Evolutionary conservation across 37 sponge, comb jelly and placozoan species (phyloP).

Genomic region (Oopsacas minuta): DNA sequence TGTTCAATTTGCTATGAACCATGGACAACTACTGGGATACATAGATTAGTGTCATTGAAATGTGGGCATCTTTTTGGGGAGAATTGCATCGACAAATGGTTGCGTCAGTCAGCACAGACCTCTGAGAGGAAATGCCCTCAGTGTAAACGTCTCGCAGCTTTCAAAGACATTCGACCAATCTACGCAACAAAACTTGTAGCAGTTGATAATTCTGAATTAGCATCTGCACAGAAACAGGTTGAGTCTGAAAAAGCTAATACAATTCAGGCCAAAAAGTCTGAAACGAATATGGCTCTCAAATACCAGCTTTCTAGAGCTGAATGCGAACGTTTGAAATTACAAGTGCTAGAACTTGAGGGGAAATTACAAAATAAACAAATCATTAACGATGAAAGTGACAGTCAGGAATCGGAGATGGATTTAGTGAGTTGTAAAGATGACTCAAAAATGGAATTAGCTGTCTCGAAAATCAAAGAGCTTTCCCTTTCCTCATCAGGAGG

Average conservation of each 20-base stretch:
- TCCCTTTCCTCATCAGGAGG: neutral
- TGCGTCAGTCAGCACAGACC: slow-evolving; percentile 20
- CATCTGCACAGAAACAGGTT: slow-evolving; percentile 57
- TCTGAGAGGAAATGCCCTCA: slow-evolving; percentile 64
- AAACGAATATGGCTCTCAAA: slow-evolving; percentile 59
- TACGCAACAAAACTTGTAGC: slow-evolving; percentile 58
- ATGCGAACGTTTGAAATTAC: slow-evolving; percentile 50
- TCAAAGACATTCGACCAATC: slow-evolving; percentile 53
- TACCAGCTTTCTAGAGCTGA: slow-evolving; percentile 52
- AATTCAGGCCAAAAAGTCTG: slow-evolving; percentile 41
- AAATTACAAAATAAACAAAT: neutral
- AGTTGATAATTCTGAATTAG: slow-evolving; percentile 74
- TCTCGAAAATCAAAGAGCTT: neutral
- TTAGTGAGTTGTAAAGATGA: neutral
- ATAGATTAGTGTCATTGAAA: slow-evolving; percentile 54
- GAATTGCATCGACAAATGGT: slow-evolving; percentile 76
- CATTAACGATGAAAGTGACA: neutral
- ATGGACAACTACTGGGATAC: slow-evolving; percentile 71
- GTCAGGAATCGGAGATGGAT: neutral
- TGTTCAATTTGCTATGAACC: slow-evolving; percentile 83
- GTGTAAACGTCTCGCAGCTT: slow-evolving; percentile 63
- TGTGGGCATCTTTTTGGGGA: slow-evolving; percentile 84
- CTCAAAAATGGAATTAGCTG: neutral
- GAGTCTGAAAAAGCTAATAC: slow-evolving; percentile 40
- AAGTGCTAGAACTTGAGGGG: slow-evolving; percentile 25